Evolutionary conservation across 2,797 vertebrate genomes (phyloP).

Genomic region (Cirrhinus molitorella): DNA sequence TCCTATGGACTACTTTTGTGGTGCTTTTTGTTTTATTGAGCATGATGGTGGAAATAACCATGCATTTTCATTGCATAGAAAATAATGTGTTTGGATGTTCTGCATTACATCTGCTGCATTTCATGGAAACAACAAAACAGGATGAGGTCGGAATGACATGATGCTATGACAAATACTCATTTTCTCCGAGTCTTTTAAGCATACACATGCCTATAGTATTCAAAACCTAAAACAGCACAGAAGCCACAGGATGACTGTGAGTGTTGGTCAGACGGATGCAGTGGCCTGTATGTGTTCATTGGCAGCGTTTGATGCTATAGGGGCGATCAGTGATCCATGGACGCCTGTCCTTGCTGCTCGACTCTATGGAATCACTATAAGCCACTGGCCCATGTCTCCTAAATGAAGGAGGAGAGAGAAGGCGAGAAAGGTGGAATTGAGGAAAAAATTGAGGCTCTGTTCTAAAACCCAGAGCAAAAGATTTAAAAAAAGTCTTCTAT

Average conservation of each 20-base stretch:
- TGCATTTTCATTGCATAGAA: not conserved
- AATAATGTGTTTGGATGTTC: not conserved
- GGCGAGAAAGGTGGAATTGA: not conserved
- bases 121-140: not conserved
- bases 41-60: conserved; percentile 1
- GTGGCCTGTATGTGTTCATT: not conserved
- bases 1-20: not conserved
- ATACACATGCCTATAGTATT: no score
- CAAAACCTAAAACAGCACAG: not conserved
- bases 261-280: conserved; percentile 7
- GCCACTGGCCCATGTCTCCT: conserved; percentile 10
- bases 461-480: not conserved
- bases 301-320: conserved; percentile 13
- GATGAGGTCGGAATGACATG: not conserved
- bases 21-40: not conserved
- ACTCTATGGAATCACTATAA: conserved; percentile 4
- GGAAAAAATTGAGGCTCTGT: not conserved
- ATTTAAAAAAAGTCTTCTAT: not conserved
- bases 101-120: conserved; percentile 10
- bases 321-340: conserved; percentile 7
- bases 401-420: conserved; percentile 47
- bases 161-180: not conserved
- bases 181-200: not conserved
- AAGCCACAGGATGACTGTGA: not conserved
- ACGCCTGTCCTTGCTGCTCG: conserved; percentile 9